Base-by-base conservation (phyloP, 2,113 vertebrate genomes). In the Mobula hypostoma region DNA sequence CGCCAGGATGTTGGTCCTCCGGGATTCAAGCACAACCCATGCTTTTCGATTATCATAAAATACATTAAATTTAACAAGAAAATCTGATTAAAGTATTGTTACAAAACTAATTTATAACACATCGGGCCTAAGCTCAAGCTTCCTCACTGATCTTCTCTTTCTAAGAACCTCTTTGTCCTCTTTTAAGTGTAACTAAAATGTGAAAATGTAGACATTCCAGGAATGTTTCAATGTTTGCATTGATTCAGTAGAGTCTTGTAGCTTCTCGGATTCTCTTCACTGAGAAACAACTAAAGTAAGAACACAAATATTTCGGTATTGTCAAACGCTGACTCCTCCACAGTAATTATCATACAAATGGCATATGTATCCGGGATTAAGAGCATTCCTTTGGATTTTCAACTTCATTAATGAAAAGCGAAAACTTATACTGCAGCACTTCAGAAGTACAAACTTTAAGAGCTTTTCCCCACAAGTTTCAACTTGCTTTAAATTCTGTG, bases 401-500 rank as follows among this genome's bases (percentile, higher is more conserved):
- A 48, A 76, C 24, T 76, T 29, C 5, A 87, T 5, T 61, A 87
- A 29, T 40, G 24, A 56, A 72, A 11, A 74, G 36, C 91, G 29
- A 56, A 36, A 72, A 93, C 32, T 94, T 94, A 94, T 82, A 95
- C 78, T 94, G 95, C 92, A 95, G 95, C 91, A 94, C 95, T 95
- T 80, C 0, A 94, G 95, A 94, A 95, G 85, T 32, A 0, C 94
- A 94, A 94, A 1, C 94, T 95, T 94, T 72, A 19, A 95, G 95
- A 87, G 36, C 91, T 93, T 9, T 95, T 82, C 94, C 72, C 95
- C 90, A 95, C 17, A 95, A 93, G 94, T 96, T 96, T 94, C 74
- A 95, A 2, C 85, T 95, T 94, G 95, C 95, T 94, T 95, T 95
- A 94, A 94, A 94, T 94, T 96, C 94, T 85, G 95, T 79, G 68